A percentile compares a stretch with the other conserved stretches of the same genome.
Conservation (phyloP, 2,888 invertebrate genomes). For the Mimas tiliae region DNA sequence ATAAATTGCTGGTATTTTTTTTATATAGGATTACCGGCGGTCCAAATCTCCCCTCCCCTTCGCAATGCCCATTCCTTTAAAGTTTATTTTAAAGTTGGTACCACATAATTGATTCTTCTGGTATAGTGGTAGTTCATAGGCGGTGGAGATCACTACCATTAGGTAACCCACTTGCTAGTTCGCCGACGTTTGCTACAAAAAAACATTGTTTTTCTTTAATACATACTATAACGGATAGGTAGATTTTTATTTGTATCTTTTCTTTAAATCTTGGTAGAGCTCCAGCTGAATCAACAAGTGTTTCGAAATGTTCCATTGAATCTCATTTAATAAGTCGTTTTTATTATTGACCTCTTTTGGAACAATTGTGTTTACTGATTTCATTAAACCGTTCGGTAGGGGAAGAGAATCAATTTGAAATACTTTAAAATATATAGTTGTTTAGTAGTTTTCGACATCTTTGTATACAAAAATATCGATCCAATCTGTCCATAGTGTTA, state of each 20-base stretch:
- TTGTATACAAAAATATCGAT: too few relatives aligned
- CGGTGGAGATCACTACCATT: too few relatives aligned
- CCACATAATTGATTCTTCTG: too few relatives aligned
- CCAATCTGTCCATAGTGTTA: too few relatives aligned
- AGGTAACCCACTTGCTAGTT: too few relatives aligned
- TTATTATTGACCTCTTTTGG: conserved; percentile 29
- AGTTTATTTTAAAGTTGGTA: too few relatives aligned
- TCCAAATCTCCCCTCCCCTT: too few relatives aligned
- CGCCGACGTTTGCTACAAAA: too few relatives aligned
- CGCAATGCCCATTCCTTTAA: too few relatives aligned
- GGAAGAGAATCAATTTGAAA: background rate
- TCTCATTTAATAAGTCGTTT: conserved; percentile 36
- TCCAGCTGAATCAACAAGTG: conserved; percentile 34
- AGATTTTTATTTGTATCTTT: background rate
- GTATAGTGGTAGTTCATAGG: too few relatives aligned
- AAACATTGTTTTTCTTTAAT: too few relatives aligned
- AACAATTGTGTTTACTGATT: conserved; percentile 13
- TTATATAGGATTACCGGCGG: too few relatives aligned
- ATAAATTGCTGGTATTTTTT: background rate
- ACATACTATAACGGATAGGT: background rate
- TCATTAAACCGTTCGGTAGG: background rate
- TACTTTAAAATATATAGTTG: background rate
- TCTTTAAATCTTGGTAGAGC: conserved; percentile 28
- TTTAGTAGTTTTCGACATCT: background rate
- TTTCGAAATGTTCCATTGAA: conserved; percentile 30